Evolutionary conservation across 1,140 invertebrate genomes (phyloP).

Genomic region (Scaptomyza hsui): DNA sequence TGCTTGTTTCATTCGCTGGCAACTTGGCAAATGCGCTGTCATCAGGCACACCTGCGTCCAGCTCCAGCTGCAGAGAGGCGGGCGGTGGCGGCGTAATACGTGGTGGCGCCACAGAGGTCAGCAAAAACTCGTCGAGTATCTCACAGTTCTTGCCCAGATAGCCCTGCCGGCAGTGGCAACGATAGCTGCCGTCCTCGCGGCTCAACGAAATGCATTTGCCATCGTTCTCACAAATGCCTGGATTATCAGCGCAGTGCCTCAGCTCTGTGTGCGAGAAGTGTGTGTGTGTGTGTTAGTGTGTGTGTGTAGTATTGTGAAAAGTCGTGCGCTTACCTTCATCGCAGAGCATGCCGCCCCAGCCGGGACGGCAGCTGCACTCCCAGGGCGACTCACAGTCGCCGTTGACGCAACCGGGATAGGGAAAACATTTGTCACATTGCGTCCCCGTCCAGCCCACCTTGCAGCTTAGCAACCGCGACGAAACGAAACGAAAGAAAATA

Average conservation of each 20-base stretch:
- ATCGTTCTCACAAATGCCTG: conserved; percentile 89
- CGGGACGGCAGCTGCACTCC: conserved; percentile 93
- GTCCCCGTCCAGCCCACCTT: conserved; percentile 94
- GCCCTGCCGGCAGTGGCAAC: conserved; percentile 88
- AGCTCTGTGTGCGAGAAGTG: conserved; percentile 87
- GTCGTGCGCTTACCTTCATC: conserved; percentile 88
- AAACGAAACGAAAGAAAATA: neutral
- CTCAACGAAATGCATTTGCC: conserved; percentile 91
- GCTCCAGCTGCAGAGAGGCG: too few relatives aligned
- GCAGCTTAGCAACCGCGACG: conserved; percentile 86
- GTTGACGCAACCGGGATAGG: conserved; percentile 93
- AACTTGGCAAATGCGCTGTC: conserved; percentile 45
- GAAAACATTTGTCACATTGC: conserved; percentile 92
- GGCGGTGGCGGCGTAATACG: conserved; percentile 80
- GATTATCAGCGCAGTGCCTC: conserved; percentile 90
- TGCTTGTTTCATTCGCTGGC: conserved; percentile 51
- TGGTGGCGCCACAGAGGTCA: conserved; percentile 82
- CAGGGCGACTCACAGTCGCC: conserved; percentile 93
- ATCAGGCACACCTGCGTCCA: conserved; percentile 48
- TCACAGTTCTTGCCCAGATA: conserved; percentile 87
- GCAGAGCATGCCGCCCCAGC: conserved; percentile 95
- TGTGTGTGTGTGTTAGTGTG: too few relatives aligned
- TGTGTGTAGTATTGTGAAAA: neutral
- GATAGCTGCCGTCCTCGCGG: conserved; percentile 89
- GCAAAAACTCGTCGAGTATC: conserved; percentile 82